Percentiles rank a stretch among this genome's conserved stretches.
phyloP scores from a whole-genome alignment of 2,888 invertebrate genomes.

The Leptinotarsa rubiginosa region DNA sequence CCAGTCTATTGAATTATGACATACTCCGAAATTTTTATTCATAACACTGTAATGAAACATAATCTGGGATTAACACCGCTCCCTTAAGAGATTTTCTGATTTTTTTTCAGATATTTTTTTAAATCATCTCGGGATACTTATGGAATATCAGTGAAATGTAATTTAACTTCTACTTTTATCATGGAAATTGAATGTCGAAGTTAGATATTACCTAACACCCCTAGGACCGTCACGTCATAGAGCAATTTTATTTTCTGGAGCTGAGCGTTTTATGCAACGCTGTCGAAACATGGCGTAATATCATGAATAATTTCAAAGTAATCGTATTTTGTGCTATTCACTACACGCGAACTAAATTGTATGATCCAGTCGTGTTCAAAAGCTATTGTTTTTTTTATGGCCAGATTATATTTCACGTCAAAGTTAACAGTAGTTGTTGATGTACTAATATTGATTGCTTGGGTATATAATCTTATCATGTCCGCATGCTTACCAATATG shows the following conservation, averaged over 20 bases:
- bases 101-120: too few species aligned
- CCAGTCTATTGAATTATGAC: too few species aligned
- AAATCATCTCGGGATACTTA: too few species aligned
- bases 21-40: too few species aligned
- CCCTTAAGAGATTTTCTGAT: too few species aligned
- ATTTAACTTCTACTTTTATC: background rate
- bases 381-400: background rate
- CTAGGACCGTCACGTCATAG: background rate
- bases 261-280: constrained; percentile 5
- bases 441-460: too few species aligned
- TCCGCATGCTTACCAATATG: too few species aligned
- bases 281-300: background rate
- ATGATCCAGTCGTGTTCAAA: background rate
- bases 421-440: background rate
- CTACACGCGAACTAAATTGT: constrained; percentile 4
- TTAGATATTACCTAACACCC: background rate
- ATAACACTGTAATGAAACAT: too few species aligned
- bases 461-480: too few species aligned
- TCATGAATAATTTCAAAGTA: background rate
- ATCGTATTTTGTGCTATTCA: constrained; percentile 3
- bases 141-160: too few species aligned
- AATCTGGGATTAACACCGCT: too few species aligned
- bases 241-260: background rate
- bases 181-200: background rate
- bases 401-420: background rate